phyloP scores from a whole-genome alignment of 2,113 vertebrate genomes.

The Bagarius yarrelli region DNA sequence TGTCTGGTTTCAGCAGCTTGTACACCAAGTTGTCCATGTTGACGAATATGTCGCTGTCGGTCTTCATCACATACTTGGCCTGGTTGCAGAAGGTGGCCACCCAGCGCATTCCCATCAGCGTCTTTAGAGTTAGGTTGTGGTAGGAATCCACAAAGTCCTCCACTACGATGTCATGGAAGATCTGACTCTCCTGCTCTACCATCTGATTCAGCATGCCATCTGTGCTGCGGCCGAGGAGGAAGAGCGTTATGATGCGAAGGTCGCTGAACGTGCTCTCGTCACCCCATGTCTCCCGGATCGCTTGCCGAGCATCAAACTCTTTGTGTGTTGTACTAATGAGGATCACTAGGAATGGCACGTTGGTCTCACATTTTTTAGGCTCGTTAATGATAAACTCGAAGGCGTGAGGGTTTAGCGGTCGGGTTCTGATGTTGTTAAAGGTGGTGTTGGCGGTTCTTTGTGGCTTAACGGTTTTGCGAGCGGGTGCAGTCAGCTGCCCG shows the following conservation, averaged over 20 bases:
- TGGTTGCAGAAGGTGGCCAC: slow-evolving; percentile 93
- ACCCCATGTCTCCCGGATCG: slow-evolving; percentile 97
- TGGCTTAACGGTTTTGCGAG: slow-evolving; percentile 74
- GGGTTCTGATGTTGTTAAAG: slow-evolving; percentile 93
- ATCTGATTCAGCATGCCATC: slow-evolving; percentile 92
- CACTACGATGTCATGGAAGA: slow-evolving; percentile 96
- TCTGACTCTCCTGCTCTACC: slow-evolving; percentile 98
- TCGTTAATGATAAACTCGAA: slow-evolving; percentile 96
- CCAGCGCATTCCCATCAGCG: slow-evolving; percentile 98
- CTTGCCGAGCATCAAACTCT: slow-evolving; percentile 95
- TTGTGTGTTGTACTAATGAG: slow-evolving; percentile 98
- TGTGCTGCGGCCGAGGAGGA: slow-evolving; percentile 89
- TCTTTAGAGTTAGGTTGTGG: slow-evolving; percentile 97
- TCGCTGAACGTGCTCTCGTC: slow-evolving; percentile 92
- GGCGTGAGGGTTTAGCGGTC: slow-evolving; percentile 90
- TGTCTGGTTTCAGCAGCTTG: slow-evolving; percentile 92
- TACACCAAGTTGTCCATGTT: slow-evolving; percentile 99
- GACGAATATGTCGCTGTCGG: slow-evolving; percentile 98
- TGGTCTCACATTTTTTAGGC: slow-evolving; percentile 88
- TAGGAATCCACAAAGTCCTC: slow-evolving; percentile 97
- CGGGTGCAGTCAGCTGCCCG: slow-evolving; percentile 79
- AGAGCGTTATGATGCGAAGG: slow-evolving; percentile 86
- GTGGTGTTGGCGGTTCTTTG: slow-evolving; percentile 78
- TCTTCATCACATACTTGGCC: slow-evolving; percentile 98
- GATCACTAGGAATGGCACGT: slow-evolving; percentile 88